Conservation (phyloP, 2,888 invertebrate genomes). For the Folsomia candida region DNA sequence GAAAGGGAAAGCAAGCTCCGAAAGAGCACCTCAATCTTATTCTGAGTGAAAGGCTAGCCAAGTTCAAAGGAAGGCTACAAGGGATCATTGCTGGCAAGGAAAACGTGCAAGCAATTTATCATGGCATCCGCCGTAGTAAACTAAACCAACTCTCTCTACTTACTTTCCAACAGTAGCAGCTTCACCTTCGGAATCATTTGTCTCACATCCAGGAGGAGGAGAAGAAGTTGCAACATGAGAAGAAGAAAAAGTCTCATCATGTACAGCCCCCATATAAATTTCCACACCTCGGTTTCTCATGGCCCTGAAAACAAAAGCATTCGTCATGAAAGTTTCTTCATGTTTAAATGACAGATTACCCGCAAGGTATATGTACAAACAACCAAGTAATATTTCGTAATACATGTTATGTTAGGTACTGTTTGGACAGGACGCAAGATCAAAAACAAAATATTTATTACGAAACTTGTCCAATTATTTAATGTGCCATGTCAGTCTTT, state of each 20-base stretch:
- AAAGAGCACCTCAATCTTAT: too few species aligned
- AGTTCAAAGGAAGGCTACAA: constrained; percentile 4
- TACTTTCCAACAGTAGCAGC: not conserved
- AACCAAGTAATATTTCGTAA: too few species aligned
- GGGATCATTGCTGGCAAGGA: constrained; percentile 17
- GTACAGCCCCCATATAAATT: constrained; percentile 61
- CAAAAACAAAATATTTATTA: too few species aligned
- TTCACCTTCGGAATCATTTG: not conserved
- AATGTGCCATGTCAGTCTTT: too few species aligned
- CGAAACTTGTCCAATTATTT: too few species aligned
- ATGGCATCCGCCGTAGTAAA: not conserved
- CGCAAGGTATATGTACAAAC: too few species aligned
- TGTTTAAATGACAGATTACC: constrained; percentile 30
- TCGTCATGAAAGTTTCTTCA: constrained; percentile 33
- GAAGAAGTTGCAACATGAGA: too few species aligned
- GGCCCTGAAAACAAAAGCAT: constrained; percentile 69
- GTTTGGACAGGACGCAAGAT: too few species aligned
- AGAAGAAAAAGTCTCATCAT: too few species aligned
- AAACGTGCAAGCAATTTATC: constrained; percentile 2
- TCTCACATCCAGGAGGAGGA: too few species aligned
- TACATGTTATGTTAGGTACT: too few species aligned
- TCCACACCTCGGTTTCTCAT: constrained; percentile 98
- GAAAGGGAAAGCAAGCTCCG: constrained; percentile 7
- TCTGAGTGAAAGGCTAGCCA: too few species aligned
- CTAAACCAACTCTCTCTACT: constrained; percentile 5